phyloP scores from a whole-genome alignment of 2,888 invertebrate species.

The Sphaerophoria rueppellii region DNA sequence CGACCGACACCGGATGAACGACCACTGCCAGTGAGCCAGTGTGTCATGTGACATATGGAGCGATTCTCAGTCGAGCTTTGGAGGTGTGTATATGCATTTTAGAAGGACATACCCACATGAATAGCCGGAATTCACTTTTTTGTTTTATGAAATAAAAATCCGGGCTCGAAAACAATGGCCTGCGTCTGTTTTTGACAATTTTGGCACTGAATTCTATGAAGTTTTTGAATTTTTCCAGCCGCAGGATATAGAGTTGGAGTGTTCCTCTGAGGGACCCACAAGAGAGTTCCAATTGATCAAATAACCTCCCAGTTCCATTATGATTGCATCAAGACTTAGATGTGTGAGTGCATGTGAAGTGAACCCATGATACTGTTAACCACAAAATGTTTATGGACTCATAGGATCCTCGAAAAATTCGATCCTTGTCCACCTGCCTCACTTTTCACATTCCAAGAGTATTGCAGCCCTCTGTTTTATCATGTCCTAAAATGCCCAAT shows the following conservation, averaged over 20 bases:
- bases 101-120: not conserved
- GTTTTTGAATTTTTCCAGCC: slow-evolving; percentile 49
- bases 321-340: not conserved
- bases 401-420: too few species aligned
- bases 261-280: not conserved
- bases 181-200: slow-evolving; percentile 53
- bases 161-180: slow-evolving; percentile 58
- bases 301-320: slow-evolving; percentile 44
- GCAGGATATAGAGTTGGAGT: slow-evolving; percentile 10
- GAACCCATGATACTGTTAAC: not conserved
- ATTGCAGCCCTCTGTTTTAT: too few species aligned
- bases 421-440: too few species aligned
- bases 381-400: not conserved
- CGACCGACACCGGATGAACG: slow-evolving; percentile 28
- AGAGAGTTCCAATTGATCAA: slow-evolving; percentile 43
- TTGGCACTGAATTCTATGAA: slow-evolving; percentile 48
- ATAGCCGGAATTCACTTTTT: slow-evolving; percentile 6
- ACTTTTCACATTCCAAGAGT: too few species aligned
- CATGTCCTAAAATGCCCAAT: too few species aligned
- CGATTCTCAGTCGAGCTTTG: slow-evolving; percentile 51
- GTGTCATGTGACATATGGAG: slow-evolving; percentile 69
- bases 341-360: not conserved
- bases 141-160: slow-evolving; percentile 15
- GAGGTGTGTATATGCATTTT: not conserved
- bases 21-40: slow-evolving; percentile 57